Evolutionary conservation across 2,797 vertebrate species (phyloP), one percentile per base, ranked within the genome.

Genomic region (Ficedula albicollis): DNA sequence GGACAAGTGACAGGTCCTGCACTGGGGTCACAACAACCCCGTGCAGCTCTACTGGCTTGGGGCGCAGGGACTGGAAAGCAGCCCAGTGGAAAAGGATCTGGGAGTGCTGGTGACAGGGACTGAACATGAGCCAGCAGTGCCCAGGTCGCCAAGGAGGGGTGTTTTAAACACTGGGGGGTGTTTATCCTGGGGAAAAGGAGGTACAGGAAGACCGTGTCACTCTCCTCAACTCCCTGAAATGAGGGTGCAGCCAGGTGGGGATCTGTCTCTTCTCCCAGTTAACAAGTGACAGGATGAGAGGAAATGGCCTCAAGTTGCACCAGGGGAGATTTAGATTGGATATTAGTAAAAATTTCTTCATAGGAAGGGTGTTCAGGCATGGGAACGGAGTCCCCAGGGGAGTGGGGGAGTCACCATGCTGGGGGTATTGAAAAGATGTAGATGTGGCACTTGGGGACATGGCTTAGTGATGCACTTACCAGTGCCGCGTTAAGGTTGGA

Each of bases 261-360:
- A 1, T 39, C 0, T 0, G 6, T 30, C 11, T 70, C 14, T 70
- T 70, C 51, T 58, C 17, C 51, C 25, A 44, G 5, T 5, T 69
- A n/a, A 34, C 21, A 83, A 39, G 17, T 16, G 72, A 39, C 16
- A 63, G 49, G 17, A 39, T 58, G 25, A 38, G 63, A 76, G 23
- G 8, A 56, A 49, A 62, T 4, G 17, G 22, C 15, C 48, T 55
- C 22, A 48, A 6, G 14, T 38, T 76, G 20, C n/a, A 39, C 6
- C 16, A 22, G 16, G 2, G 16, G 6, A 83, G 10, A 4, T 44
- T 63, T 38, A 44, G 43, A 39, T 7, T 34, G 43, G 20, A 51
- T 44, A 22, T 76, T 26, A 30, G 17, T 25, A 26, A 58, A 51
- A 25, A n/a, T 30, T 18, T 39, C 10, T 60, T 46, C 12, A 8